Evolutionary conservation across 2,797 vertebrate species (phyloP), one percentile per base, ranked within the genome.

Genomic region (Mus spretus): DNA sequence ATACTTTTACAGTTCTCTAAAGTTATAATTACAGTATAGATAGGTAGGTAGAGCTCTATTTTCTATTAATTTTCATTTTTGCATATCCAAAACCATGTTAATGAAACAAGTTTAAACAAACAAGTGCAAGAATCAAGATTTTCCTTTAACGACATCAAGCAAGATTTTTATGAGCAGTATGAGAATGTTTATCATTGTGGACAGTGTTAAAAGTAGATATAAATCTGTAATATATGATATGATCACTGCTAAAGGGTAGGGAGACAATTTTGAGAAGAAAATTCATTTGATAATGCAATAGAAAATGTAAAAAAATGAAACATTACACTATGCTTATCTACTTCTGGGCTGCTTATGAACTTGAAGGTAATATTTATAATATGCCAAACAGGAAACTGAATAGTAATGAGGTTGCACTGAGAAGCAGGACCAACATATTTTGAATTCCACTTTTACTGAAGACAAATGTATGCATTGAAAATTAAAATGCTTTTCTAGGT

Each of bases 251-350:
- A 40, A 93, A 7, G 28, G 1, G 0, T 50, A 20, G 40, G 2
- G 1, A 74, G 9, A 90, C 55, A 96, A 47, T n/a, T 80, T 55
- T 74, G 70, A 86, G 78, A 78, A 89, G 6, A 92, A 90, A 96
- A 70, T 72, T 13, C 15, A 79, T 75, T 86, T 88, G 63, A 74
- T 2, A 78, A 75, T 81, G 5, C 19, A 84, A 3, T 53, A 17
- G 53, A 75, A 92, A 9, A 88, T 2, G 53, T 75, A 72, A 90
- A 34, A 34, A 77, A 24, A 61, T 37, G 4, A 83, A 37, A 47
- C 37, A 84, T 6, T 19, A 2, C 4, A 91, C 3, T 47, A 28
- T 90, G 82, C 84, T 85, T 77, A 55, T 70, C n/a, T 87, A 79
- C 63, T 50, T 93, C 77, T 87, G 82, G 28, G 7, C 22, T 87